Percentiles rank a stretch among this genome's conserved stretches.
Evolutionary conservation across 2,888 invertebrate genomes (phyloP).

Genomic region (Rhynchonema sp.): DNA sequence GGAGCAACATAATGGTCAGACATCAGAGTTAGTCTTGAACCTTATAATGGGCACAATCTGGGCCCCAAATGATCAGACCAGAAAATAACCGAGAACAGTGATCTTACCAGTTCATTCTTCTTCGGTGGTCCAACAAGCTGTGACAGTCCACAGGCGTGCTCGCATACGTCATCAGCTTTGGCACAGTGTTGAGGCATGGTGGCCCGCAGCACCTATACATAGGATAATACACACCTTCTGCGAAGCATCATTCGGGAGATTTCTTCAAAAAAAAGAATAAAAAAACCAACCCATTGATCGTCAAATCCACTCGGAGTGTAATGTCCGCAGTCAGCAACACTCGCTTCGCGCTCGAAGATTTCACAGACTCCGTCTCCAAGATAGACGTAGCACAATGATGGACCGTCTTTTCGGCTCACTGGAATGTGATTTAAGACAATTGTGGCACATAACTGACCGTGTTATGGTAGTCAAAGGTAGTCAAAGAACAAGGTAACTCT

Average conservation of each 20-base stretch:
- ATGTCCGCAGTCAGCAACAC: slow-evolving; percentile 4
- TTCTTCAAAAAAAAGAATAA: no score
- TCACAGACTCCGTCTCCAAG: slow-evolving; percentile 1
- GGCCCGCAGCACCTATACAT: background rate
- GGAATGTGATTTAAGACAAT: background rate
- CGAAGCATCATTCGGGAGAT: no score
- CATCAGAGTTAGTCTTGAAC: no score
- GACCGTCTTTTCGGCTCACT: background rate
- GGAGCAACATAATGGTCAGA: no score
- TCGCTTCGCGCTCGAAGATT: background rate
- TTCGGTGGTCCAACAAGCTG: background rate
- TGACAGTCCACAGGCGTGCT: background rate
- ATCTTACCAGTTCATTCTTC: background rate
- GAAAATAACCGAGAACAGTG: no score
- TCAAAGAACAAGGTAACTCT: background rate
- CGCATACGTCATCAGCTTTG: background rate
- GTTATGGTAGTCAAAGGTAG: background rate
- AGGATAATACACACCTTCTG: no score
- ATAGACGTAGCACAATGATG: slow-evolving; percentile 1
- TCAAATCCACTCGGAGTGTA: slow-evolving; percentile 1
- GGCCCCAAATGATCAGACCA: no score
- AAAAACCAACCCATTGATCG: background rate
- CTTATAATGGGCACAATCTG: no score
- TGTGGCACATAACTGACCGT: no score
- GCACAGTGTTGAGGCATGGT: background rate